Conservation (phyloP, 2,888 invertebrate genomes). For the Drosophila dives region DNA sequence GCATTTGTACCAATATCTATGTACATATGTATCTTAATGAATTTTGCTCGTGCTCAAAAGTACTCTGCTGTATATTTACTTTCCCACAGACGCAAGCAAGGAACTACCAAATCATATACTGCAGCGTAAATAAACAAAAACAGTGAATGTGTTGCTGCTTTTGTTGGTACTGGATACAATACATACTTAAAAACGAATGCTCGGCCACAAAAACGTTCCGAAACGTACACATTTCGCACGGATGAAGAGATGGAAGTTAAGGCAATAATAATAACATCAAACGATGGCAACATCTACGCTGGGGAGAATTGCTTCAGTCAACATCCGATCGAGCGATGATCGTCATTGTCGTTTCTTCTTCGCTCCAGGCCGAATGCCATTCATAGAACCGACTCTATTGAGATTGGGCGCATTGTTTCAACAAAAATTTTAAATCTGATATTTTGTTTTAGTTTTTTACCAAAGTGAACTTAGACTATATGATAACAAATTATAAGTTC, state of each 20-base stretch:
- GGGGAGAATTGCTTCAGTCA: constrained; percentile 28
- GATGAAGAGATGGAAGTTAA: constrained; percentile 26
- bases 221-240: constrained; percentile 31
- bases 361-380: constrained; percentile 15
- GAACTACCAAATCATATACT: constrained; percentile 56
- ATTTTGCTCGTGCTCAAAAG: constrained; percentile 11
- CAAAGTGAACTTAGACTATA: neutral
- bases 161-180: constrained; percentile 31
- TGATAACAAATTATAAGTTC: neutral
- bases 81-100: constrained; percentile 15
- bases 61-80: constrained; percentile 14
- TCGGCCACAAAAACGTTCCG: constrained; percentile 46
- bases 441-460: neutral
- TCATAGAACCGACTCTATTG: neutral
- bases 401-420: neutral
- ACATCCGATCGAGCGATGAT: constrained; percentile 46
- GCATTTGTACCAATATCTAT: neutral
- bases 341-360: constrained; percentile 44
- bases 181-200: constrained; percentile 62
- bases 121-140: constrained; percentile 69
- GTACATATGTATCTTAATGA: neutral
- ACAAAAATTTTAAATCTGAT: neutral
- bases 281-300: constrained; percentile 21
- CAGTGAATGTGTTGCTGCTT: constrained; percentile 32
- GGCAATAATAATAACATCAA: constrained; percentile 42